Evolutionary conservation across 30 jellyfish, hydroid and myxozoan species (phyloP).

Genomic region (Hydra vulgaris): DNA sequence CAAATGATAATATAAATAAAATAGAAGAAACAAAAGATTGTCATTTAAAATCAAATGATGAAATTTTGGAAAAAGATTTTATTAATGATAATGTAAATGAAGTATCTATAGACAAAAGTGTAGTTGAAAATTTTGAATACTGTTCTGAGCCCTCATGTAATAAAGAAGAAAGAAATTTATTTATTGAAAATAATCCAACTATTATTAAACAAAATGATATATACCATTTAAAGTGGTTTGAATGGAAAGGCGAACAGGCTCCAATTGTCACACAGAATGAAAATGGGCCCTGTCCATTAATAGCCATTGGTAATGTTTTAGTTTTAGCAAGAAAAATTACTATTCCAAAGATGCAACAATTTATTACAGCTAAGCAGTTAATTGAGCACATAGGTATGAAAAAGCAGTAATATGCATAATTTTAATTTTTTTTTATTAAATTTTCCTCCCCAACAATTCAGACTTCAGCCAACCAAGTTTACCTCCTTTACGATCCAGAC

Average conservation of each 20-base stretch:
- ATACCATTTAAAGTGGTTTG: constrained; percentile 53
- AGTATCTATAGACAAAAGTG: background rate
- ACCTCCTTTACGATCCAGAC: no score
- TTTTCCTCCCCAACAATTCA: no score
- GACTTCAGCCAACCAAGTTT: no score
- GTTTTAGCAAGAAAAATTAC: constrained; percentile 43
- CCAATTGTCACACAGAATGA: constrained; percentile 92
- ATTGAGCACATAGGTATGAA: constrained; percentile 70
- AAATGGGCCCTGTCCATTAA: constrained; percentile 96
- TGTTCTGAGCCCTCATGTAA: no score
- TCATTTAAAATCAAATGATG: background rate
- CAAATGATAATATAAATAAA: no score
- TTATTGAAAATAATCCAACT: background rate
- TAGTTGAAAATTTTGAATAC: background rate
- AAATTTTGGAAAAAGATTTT: background rate
- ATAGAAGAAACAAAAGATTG: background rate
- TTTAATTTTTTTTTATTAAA: no score
- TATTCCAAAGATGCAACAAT: constrained; percentile 65
- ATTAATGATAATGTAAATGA: background rate
- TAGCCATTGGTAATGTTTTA: constrained; percentile 83
- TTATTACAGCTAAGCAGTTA: constrained; percentile 64
- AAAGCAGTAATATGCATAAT: no score
- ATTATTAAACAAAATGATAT: background rate
- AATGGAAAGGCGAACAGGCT: constrained; percentile 64
- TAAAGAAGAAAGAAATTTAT: background rate